Conservation (phyloP, 2,797 vertebrate species). For the Ctenosaura bakeri region DNA sequence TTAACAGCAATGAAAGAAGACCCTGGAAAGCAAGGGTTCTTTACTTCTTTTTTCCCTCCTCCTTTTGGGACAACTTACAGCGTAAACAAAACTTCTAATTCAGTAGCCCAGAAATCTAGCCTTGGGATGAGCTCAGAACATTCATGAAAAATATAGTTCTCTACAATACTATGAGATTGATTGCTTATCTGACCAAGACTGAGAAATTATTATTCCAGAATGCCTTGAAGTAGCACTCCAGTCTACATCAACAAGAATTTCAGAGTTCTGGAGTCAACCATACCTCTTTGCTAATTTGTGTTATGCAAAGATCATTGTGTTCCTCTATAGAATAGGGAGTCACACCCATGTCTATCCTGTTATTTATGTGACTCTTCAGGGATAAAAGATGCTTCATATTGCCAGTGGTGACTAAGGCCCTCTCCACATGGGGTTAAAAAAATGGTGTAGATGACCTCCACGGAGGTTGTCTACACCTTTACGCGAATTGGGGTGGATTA, state of each 20-base stretch:
- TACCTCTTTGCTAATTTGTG: neutral
- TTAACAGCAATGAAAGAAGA: slow-evolving; percentile 20
- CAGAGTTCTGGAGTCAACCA: neutral
- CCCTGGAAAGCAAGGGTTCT: neutral
- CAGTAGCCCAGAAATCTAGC: neutral
- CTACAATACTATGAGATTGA: neutral
- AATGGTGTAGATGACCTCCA: too few relatives aligned
- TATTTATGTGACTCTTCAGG: neutral
- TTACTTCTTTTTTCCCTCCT: neutral
- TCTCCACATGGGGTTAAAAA: too few relatives aligned
- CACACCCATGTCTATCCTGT: neutral
- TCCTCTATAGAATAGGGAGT: neutral
- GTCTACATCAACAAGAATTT: neutral
- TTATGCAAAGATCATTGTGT: neutral
- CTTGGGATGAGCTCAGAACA: neutral
- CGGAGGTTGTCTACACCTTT: too few relatives aligned
- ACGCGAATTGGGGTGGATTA: too few relatives aligned
- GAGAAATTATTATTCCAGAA: neutral
- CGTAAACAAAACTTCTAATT: slow-evolving; percentile 1
- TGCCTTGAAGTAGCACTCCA: neutral
- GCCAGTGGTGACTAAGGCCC: neutral
- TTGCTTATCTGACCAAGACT: neutral
- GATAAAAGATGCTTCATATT: neutral
- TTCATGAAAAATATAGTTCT: neutral
- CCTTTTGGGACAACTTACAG: slow-evolving; percentile 9